Evolutionary conservation across 92 coral and sea anemone genomes (phyloP).

Genomic region (Diadumene lineata): DNA sequence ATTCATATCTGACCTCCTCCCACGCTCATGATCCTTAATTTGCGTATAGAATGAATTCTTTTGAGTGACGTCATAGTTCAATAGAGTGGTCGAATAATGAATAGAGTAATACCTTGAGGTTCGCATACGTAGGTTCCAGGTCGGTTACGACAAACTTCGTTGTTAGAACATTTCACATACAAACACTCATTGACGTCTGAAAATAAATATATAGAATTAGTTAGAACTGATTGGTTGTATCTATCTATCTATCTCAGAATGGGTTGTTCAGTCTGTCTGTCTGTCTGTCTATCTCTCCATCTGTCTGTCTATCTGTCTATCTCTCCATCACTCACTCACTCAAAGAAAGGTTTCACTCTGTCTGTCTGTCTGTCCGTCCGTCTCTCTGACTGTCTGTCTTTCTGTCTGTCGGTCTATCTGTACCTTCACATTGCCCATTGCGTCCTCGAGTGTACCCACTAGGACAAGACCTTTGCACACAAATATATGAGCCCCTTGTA

Average conservation of each 20-base stretch:
- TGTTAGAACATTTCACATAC: neutral
- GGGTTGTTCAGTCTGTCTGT: too few species aligned
- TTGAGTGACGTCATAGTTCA: too few species aligned
- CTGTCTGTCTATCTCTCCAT: too few species aligned
- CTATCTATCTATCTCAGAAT: too few species aligned
- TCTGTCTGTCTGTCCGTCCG: neutral
- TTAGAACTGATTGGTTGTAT: too few species aligned
- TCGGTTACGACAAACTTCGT: neutral
- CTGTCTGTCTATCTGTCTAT: too few species aligned
- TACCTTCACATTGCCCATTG: slow-evolving; percentile 39
- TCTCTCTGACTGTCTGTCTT: neutral
- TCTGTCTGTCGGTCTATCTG: neutral
- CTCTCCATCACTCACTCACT: too few species aligned
- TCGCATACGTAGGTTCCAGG: neutral
- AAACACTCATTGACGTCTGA: slow-evolving; percentile 6
- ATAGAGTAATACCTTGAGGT: neutral
- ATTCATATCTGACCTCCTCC: too few species aligned
- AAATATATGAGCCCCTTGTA: slow-evolving; percentile 36
- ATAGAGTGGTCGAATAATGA: too few species aligned
- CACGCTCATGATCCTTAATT: too few species aligned
- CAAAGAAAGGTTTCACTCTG: neutral
- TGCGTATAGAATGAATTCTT: too few species aligned
- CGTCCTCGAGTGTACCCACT: neutral
- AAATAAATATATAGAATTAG: neutral
- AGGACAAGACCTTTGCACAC: slow-evolving; percentile 9